phyloP scores from a whole-genome alignment of 2,888 invertebrate genomes.

The Perizoma affinitatum region DNA sequence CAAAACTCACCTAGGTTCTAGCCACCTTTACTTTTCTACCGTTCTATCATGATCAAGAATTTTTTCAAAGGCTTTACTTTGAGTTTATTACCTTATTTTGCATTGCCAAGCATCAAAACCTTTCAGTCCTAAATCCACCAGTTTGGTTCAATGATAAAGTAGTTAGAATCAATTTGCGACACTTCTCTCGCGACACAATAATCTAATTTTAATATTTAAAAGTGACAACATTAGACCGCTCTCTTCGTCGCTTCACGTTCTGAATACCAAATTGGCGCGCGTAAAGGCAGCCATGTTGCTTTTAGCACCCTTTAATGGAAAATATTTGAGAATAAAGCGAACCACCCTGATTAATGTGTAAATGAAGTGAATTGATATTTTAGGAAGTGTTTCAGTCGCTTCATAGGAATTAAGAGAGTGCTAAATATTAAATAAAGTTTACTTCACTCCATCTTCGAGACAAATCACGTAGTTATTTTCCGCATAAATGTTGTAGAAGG shows the following conservation, averaged over 20 bases:
- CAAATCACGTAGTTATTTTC: not conserved
- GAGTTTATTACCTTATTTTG: too few relatives aligned
- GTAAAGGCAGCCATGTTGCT: conserved; percentile 75
- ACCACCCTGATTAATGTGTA: conserved; percentile 70
- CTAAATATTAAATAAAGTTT: conserved; percentile 49
- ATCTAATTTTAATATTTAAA: conserved; percentile 80
- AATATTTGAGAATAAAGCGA: conserved; percentile 64
- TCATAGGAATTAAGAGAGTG: conserved; percentile 47
- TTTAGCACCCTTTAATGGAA: conserved; percentile 78
- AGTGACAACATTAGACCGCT: conserved; percentile 68
- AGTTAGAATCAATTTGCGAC: conserved; percentile 61
- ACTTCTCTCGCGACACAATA: conserved; percentile 65
- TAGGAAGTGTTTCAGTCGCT: conserved; percentile 59
- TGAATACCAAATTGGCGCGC: conserved; percentile 75
- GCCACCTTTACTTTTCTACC: too few relatives aligned
- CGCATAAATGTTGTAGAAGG: too few relatives aligned
- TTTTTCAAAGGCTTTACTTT: too few relatives aligned
- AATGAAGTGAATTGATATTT: conserved; percentile 74
- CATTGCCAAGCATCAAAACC: conserved; percentile 1
- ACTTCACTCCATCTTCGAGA: conserved; percentile 27
- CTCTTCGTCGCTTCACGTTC: conserved; percentile 63
- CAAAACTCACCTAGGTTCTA: too few relatives aligned
- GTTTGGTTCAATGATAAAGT: conserved; percentile 41
- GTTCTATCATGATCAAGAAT: too few relatives aligned
- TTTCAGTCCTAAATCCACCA: not conserved